Conservation (phyloP, 1,140 invertebrate genomes). For the Stegodyphus mimosarum region DNA sequence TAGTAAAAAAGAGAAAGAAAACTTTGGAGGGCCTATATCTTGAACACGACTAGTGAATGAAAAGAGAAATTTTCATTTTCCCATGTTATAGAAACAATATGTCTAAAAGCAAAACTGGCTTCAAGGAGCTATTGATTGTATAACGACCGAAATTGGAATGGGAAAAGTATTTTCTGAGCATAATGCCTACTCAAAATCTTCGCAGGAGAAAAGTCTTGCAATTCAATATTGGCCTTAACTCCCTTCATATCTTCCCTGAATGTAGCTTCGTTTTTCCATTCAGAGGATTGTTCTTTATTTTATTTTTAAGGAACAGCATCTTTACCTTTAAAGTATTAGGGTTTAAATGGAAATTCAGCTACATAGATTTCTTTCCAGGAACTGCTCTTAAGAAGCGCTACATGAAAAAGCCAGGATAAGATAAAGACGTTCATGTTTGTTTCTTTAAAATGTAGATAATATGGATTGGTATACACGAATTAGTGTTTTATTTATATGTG, state of each 20-base stretch:
- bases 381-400: constrained; percentile 19
- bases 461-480: no score
- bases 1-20: no score
- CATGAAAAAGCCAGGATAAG: not conserved
- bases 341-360: constrained; percentile 49
- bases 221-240: constrained; percentile 45
- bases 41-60: no score
- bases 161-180: constrained; percentile 31
- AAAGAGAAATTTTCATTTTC: not conserved
- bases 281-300: constrained; percentile 42
- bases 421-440: no score
- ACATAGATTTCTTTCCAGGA: constrained; percentile 37
- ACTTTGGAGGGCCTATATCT: no score
- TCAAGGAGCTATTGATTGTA: constrained; percentile 30
- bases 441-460: no score
- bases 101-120: not conserved
- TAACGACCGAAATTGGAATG: constrained; percentile 52
- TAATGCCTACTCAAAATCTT: constrained; percentile 30
- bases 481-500: no score
- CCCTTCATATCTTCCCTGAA: constrained; percentile 22
- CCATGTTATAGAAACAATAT: not conserved
- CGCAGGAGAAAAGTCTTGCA: constrained; percentile 16
- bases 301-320: constrained; percentile 50
- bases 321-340: constrained; percentile 55
- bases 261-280: constrained; percentile 35